These are phyloP conservation scores for Gymnorhina tibicen DNA, from an alignment of 2,113 vertebrate genomes.

Conservation along the genomic window DNA sequence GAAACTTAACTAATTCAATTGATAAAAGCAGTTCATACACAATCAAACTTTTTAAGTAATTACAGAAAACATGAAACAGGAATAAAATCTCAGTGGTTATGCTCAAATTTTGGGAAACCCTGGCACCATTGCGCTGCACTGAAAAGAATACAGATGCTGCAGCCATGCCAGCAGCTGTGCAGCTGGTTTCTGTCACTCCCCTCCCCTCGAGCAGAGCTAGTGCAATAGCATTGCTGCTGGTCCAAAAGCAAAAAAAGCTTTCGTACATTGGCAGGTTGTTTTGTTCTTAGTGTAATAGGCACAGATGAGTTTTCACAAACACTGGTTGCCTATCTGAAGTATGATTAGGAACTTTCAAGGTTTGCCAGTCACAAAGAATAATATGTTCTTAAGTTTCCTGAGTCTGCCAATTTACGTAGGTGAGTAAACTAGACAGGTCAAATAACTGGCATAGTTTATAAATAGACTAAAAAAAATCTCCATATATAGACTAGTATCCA, in stretches of 20 bases:
- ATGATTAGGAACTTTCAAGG: not conserved
- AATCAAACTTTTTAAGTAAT: not conserved
- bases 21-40: not conserved
- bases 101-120: not conserved
- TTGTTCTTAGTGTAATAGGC: not conserved
- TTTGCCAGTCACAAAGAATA: conserved; percentile 10
- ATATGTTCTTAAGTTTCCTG: conserved; percentile 48
- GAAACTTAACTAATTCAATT: not conserved
- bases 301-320: not conserved
- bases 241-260: not conserved
- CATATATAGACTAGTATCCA: conserved; percentile 67
- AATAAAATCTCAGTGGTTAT: not conserved
- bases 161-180: not conserved
- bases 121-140: not conserved
- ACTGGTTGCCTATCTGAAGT: not conserved
- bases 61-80: not conserved
- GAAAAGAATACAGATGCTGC: not conserved
- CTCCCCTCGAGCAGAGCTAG: not conserved
- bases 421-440: conserved; percentile 65
- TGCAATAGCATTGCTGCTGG: not conserved
- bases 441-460: conserved; percentile 58
- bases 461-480: conserved; percentile 59
- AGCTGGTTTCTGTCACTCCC: conserved; percentile 4
- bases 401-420: conserved; percentile 56
- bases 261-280: not conserved